phyloP scores from a whole-genome alignment of 2,113 vertebrate genomes.

The Patagioenas fasciata region DNA sequence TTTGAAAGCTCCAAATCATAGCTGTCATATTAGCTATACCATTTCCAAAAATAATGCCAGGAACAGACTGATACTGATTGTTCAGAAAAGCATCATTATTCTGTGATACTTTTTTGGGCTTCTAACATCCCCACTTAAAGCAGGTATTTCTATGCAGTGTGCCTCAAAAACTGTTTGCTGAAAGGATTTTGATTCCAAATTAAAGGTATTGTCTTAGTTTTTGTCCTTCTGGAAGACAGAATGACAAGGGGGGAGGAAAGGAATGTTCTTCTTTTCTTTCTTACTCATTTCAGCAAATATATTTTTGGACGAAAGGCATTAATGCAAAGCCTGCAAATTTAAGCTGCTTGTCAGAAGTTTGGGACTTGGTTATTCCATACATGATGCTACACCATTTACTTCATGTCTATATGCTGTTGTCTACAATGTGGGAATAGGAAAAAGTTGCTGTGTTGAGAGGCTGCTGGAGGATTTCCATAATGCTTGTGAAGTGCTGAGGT shows the following conservation, averaged over 20 bases:
- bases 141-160: conserved; percentile 3
- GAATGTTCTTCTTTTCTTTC: neutral
- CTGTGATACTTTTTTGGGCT: neutral
- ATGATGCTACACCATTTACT: neutral
- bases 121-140: neutral
- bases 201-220: neutral
- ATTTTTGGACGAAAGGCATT: neutral
- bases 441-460: neutral
- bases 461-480: neutral
- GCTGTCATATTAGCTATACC: conserved; percentile 55
- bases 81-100: conserved; percentile 42
- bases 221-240: neutral
- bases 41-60: conserved; percentile 54
- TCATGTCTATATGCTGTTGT: fast-evolving
- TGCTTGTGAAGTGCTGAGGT: neutral
- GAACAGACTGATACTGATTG: conserved; percentile 47
- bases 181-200: neutral
- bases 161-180: neutral
- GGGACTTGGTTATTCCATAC: neutral
- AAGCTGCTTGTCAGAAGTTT: neutral
- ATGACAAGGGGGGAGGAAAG: neutral
- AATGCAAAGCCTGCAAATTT: neutral
- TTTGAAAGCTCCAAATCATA: conserved; percentile 60
- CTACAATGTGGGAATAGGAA: neutral
- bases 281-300: neutral